Percentiles rank a stretch among this genome's conserved stretches.
phyloP scores from a whole-genome alignment of 2,888 invertebrate species.

The Eucera pruinosa region DNA sequence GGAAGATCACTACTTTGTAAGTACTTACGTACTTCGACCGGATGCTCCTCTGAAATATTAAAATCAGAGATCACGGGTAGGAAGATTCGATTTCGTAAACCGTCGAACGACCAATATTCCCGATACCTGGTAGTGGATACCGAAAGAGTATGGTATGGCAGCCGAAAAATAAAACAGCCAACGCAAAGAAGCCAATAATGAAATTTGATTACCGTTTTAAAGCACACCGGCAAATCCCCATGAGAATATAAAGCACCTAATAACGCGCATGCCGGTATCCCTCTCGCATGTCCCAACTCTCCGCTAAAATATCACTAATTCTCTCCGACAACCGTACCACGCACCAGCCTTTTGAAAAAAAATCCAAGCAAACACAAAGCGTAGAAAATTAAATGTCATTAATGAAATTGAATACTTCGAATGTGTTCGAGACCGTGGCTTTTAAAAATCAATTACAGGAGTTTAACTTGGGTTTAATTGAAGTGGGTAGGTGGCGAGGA shows the following conservation, averaged over 20 bases:
- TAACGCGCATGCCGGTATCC: slow-evolving; percentile 2
- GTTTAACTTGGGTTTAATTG: no score
- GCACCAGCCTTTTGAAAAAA: neutral
- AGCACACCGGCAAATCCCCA: slow-evolving; percentile 12
- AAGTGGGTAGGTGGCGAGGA: no score
- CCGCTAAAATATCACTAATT: neutral
- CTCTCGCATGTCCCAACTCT: neutral
- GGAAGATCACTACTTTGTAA: neutral
- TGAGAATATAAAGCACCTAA: slow-evolving; percentile 35
- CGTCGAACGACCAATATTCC: neutral
- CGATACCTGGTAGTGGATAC: neutral
- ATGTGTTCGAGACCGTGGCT: no score
- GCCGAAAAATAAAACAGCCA: slow-evolving; percentile 13
- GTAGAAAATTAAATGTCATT: neutral
- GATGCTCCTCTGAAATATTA: neutral
- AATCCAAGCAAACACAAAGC: neutral
- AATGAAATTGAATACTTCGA: no score
- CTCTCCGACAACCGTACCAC: neutral
- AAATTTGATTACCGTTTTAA: slow-evolving; percentile 40
- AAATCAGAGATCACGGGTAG: slow-evolving; percentile 10
- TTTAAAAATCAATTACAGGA: no score
- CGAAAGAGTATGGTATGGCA: neutral
- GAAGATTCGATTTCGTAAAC: neutral
- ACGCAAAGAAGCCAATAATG: slow-evolving; percentile 30
- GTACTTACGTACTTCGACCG: no score